Percentiles rank a stretch among this genome's conserved stretches.
phyloP scores from a whole-genome alignment of 2,797 vertebrate genomes.

The Acanthopagrus latus region DNA sequence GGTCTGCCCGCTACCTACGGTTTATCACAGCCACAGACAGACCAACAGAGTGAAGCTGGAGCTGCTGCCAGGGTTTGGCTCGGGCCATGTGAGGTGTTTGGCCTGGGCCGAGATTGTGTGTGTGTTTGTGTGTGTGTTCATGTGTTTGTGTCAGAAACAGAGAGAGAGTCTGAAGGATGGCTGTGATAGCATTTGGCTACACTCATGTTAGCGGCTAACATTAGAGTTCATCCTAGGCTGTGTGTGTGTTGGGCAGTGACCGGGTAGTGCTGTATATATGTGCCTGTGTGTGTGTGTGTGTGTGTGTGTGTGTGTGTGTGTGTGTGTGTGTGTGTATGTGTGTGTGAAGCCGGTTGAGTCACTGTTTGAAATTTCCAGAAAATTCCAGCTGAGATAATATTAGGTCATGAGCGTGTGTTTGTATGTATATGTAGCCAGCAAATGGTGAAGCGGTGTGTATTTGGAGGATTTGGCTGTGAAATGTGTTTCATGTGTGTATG shows the following conservation, averaged over 20 bases:
- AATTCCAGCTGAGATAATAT: conserved; percentile 83
- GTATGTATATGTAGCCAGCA: conserved; percentile 70
- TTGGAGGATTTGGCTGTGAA: conserved; percentile 76
- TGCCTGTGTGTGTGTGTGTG: conserved; percentile 26
- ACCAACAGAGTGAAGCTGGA: conserved; percentile 64
- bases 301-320: conserved; percentile 24
- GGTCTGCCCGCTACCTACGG: conserved; percentile 40
- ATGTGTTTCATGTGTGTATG: conserved; percentile 63
- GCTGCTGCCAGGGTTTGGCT: conserved; percentile 76
- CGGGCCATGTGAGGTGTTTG: conserved; percentile 69
- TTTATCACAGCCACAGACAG: conserved; percentile 66
- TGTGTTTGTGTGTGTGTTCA: conserved; percentile 34
- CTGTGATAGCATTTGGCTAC: conserved; percentile 71
- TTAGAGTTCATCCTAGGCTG: conserved; percentile 56
- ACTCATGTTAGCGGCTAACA: conserved; percentile 40
- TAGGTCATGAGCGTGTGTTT: conserved; percentile 79
- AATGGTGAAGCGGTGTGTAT: conserved; percentile 75
- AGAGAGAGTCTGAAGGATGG: conserved; percentile 38
- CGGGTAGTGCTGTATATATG: conserved; percentile 31
- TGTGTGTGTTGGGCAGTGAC: conserved; percentile 59
- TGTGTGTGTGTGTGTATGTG: conserved; percentile 27
- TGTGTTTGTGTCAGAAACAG: conserved; percentile 33
- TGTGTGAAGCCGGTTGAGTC: conserved; percentile 60
- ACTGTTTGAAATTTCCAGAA: conserved; percentile 80
- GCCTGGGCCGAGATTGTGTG: conserved; percentile 57